Evolutionary conservation across 1,140 invertebrate genomes (phyloP).

Genomic region (Patella vulgata): DNA sequence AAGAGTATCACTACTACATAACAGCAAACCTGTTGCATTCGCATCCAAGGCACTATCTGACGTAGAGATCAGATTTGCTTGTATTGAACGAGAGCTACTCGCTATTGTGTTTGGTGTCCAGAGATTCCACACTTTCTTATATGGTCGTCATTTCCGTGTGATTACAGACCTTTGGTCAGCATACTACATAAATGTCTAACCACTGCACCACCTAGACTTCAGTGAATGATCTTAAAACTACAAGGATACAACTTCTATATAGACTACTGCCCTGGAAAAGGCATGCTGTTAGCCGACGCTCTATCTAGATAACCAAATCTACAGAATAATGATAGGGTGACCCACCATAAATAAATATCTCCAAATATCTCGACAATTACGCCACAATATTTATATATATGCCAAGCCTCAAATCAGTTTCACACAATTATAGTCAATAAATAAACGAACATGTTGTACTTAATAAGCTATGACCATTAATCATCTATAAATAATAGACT

Average conservation of each 20-base stretch:
- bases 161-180: conserved; percentile 51
- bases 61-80: conserved; percentile 33
- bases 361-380: too few species aligned
- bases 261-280: neutral
- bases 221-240: conserved; percentile 26
- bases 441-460: too few species aligned
- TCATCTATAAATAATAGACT: too few species aligned
- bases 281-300: conserved; percentile 4
- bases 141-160: conserved; percentile 20
- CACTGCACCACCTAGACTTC: conserved; percentile 60
- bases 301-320: neutral
- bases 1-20: conserved; percentile 18
- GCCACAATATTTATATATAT: too few species aligned
- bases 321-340: neutral
- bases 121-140: conserved; percentile 65
- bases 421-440: too few species aligned
- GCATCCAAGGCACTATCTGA: conserved; percentile 29
- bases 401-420: too few species aligned
- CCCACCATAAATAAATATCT: too few species aligned
- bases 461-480: too few species aligned
- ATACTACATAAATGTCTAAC: conserved; percentile 62
- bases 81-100: conserved; percentile 65
- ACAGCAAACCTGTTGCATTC: conserved; percentile 36
- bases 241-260: conserved; percentile 7
- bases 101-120: conserved; percentile 67